Evolutionary conservation across 2,113 vertebrate species (phyloP).

Genomic region (Barnardius zonarius): DNA sequence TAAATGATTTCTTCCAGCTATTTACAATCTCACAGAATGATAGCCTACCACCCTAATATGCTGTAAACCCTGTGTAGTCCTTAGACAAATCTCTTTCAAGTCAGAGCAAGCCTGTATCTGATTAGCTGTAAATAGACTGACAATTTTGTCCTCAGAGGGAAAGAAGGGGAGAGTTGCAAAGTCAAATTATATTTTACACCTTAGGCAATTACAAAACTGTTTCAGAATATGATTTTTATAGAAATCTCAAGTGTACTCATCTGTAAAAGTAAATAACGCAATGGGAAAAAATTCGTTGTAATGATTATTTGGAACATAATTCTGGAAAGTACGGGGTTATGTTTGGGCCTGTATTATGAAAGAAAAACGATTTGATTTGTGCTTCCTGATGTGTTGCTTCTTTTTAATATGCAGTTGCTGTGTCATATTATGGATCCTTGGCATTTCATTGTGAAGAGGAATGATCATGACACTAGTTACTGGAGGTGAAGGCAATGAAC

Average conservation of each 20-base stretch:
- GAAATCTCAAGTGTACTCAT: not conserved
- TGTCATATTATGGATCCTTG: not conserved
- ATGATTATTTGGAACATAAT: not conserved
- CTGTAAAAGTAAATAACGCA: not conserved
- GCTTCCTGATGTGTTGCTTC: not conserved
- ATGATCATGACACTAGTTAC: not conserved
- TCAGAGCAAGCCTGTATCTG: not conserved
- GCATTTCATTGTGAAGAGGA: not conserved
- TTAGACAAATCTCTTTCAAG: constrained; percentile 3
- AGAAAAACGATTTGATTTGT: not conserved
- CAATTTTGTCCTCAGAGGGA: not conserved
- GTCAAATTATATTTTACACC: not conserved
- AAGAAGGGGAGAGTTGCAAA: not conserved
- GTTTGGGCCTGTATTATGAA: not conserved
- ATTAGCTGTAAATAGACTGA: constrained; percentile 16
- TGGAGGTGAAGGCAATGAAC: not conserved
- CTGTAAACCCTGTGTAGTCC: not conserved
- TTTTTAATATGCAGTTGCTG: not conserved
- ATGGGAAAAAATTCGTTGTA: not conserved
- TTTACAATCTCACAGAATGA: not conserved
- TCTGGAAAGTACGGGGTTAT: not conserved
- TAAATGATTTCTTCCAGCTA: constrained; percentile 27
- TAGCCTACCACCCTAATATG: not conserved
- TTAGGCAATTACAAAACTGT: not conserved
- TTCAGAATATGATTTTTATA: not conserved